Evolutionary conservation across 2,113 vertebrate species (phyloP).

Genomic region (Cyanoramphus novaezelandiae): DNA sequence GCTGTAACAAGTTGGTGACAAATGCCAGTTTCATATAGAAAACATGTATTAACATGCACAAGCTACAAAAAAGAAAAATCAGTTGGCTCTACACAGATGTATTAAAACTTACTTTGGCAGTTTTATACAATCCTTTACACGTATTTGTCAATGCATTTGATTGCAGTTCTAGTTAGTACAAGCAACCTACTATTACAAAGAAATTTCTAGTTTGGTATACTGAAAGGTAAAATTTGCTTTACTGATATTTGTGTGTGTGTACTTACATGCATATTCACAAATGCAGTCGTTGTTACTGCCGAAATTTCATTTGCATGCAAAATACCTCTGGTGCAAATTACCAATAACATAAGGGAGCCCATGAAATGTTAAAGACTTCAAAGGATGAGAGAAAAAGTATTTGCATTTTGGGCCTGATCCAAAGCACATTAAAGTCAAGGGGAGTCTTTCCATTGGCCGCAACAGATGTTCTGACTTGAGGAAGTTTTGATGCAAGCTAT

Average conservation of each 20-base stretch:
- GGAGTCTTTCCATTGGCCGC: constrained; percentile 18
- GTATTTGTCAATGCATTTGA: constrained; percentile 21
- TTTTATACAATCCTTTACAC: not conserved
- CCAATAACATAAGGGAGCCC: constrained; percentile 57
- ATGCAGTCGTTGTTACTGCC: not conserved
- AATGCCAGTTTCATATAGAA: constrained; percentile 28
- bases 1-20: constrained; percentile 58
- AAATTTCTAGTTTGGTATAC: not conserved
- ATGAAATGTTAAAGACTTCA: constrained; percentile 59
- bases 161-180: not conserved
- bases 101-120: constrained; percentile 17
- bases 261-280: not conserved
- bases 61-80: not conserved
- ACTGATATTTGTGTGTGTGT: not conserved
- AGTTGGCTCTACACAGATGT: not conserved
- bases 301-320: constrained; percentile 62
- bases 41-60: not conserved
- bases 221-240: not conserved
- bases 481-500: constrained; percentile 46
- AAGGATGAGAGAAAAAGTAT: constrained; percentile 53
- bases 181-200: not conserved
- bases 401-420: constrained; percentile 61
- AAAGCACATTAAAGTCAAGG: constrained; percentile 59
- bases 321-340: constrained; percentile 53
- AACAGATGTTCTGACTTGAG: constrained; percentile 58